These are phyloP conservation scores for Etheostoma perlongum DNA, from an alignment of 2,797 vertebrate species.

Conservation along the genomic window DNA sequence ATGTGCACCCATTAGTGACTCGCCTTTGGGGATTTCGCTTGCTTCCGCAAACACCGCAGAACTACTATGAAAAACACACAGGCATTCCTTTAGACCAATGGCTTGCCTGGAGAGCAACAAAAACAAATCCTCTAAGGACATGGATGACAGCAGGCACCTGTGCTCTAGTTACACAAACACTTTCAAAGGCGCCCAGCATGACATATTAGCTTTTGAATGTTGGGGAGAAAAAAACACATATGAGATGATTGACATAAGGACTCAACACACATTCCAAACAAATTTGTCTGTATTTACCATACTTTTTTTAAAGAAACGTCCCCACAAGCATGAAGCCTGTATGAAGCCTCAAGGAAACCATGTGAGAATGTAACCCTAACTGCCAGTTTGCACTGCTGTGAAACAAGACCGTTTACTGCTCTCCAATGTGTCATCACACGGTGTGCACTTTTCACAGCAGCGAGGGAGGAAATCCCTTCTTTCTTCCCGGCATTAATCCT, in stretches of 20 bases:
- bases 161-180: slow-evolving; percentile 57
- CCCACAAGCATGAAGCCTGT: background rate
- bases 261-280: slow-evolving; percentile 25
- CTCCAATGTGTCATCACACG: slow-evolving; percentile 63
- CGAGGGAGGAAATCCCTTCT: slow-evolving; percentile 65
- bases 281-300: slow-evolving; percentile 16
- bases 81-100: slow-evolving; percentile 50
- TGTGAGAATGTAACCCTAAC: slow-evolving; percentile 32
- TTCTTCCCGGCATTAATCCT: slow-evolving; percentile 69
- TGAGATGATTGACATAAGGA: slow-evolving; percentile 22
- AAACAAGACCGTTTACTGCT: slow-evolving; percentile 68
- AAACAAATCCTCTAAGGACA: slow-evolving; percentile 62
- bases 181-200: slow-evolving; percentile 33
- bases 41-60: slow-evolving; percentile 59
- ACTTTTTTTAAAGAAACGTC: slow-evolving; percentile 5
- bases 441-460: slow-evolving; percentile 54
- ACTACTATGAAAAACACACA: slow-evolving; percentile 47
- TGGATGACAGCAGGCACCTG: slow-evolving; percentile 67
- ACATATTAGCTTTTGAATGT: slow-evolving; percentile 38
- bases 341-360: slow-evolving; percentile 40
- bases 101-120: slow-evolving; percentile 48
- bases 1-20: slow-evolving; percentile 57
- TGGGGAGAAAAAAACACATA: slow-evolving; percentile 32
- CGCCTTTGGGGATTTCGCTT: slow-evolving; percentile 61
- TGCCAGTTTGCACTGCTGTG: slow-evolving; percentile 40